These are phyloP conservation scores for Hemibagrus guttatus DNA, from an alignment of 2,797 vertebrate genomes.

Conservation along the genomic window DNA sequence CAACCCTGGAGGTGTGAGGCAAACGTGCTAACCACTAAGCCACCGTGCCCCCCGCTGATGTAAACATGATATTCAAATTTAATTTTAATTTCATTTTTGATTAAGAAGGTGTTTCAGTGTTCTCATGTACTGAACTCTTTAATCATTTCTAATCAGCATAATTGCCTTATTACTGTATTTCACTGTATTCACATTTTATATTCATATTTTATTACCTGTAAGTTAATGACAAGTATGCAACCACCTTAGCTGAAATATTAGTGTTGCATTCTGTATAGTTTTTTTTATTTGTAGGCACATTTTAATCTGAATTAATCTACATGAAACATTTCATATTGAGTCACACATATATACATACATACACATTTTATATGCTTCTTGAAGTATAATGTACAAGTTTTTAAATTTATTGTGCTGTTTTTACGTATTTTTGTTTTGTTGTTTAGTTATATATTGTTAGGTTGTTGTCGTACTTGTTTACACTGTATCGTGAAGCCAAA, in stretches of 20 bases:
- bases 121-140: not conserved
- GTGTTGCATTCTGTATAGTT: not conserved
- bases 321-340: not conserved
- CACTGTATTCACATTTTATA: not conserved
- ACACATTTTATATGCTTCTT: too few species aligned
- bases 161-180: too few species aligned
- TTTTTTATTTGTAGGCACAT: not conserved
- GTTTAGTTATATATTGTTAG: too few species aligned
- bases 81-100: not conserved
- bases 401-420: too few species aligned
- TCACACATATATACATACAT: too few species aligned
- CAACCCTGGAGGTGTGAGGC: too few species aligned
- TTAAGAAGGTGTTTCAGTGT: not conserved
- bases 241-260: not conserved
- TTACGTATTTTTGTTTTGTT: too few species aligned
- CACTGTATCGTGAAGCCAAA: too few species aligned
- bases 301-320: not conserved
- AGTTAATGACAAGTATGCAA: not conserved
- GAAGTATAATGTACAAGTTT: too few species aligned
- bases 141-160: not conserved
- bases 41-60: too few species aligned
- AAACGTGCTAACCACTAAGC: too few species aligned
- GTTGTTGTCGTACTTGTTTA: too few species aligned
- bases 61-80: not conserved
- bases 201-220: constrained; percentile 9